A percentile compares a stretch with the other conserved stretches of the same genome.
These are phyloP conservation scores for Serranochromis macrocephalus DNA, from an alignment of 2,113 vertebrate species.

Conservation along the genomic window DNA sequence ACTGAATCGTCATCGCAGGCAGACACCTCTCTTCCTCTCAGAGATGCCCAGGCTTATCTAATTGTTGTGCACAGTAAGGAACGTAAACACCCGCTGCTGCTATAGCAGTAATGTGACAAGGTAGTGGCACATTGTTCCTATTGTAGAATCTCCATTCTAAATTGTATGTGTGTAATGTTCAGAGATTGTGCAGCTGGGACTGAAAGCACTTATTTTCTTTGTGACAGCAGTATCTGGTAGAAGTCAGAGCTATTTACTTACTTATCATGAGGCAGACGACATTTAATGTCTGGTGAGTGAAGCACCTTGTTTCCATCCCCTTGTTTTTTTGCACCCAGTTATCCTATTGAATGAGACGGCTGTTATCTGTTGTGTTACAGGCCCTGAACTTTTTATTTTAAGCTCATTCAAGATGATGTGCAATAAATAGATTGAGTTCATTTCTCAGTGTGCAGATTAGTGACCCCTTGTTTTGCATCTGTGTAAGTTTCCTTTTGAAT, in stretches of 20 bases:
- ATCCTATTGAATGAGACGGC: neutral
- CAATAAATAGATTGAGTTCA: neutral
- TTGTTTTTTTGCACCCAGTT: neutral
- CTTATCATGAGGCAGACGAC: neutral
- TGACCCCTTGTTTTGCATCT: neutral
- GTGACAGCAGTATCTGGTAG: neutral
- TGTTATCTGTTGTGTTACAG: neutral
- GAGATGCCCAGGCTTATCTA: neutral
- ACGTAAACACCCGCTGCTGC: neutral
- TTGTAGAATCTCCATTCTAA: neutral
- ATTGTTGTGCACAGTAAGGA: neutral
- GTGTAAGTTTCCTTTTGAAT: neutral
- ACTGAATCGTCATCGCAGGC: neutral
- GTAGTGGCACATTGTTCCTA: neutral
- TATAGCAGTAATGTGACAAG: neutral
- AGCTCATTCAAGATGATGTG: neutral
- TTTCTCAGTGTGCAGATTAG: neutral
- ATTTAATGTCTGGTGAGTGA: neutral
- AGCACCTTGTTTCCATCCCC: neutral
- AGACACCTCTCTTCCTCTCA: neutral
- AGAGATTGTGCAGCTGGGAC: neutral
- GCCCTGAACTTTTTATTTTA: neutral
- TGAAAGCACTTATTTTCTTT: conserved; percentile 17
- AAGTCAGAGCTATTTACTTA: neutral
- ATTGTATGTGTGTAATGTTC: neutral